Evolutionary conservation across 37 sponge, comb jelly and placozoan genomes (phyloP).

Genomic region (Crambe crambe): DNA sequence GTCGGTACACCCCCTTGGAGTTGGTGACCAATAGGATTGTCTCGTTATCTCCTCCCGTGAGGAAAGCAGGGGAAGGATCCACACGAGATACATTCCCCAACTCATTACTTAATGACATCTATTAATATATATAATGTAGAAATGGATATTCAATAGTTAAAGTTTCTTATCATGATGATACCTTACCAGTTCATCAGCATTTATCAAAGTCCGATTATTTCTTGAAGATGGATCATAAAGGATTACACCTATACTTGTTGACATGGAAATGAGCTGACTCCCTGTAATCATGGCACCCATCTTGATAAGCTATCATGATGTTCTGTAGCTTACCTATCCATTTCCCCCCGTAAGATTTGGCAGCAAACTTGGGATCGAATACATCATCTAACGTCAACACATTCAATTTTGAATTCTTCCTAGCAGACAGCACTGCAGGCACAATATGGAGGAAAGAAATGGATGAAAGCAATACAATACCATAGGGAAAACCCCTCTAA

Average conservation of each 20-base stretch:
- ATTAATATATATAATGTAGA: background rate
- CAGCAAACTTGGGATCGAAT: slow-evolving; percentile 6
- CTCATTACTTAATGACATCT: background rate
- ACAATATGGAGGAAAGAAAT: background rate
- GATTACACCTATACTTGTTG: slow-evolving; percentile 10
- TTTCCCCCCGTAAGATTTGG: background rate
- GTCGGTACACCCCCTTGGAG: slow-evolving; percentile 44
- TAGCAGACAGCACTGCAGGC: background rate
- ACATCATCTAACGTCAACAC: slow-evolving; percentile 39
- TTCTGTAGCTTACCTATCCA: slow-evolving; percentile 56
- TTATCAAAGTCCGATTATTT: background rate
- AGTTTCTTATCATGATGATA: background rate
- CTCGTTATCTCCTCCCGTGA: background rate
- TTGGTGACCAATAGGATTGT: slow-evolving; percentile 20
- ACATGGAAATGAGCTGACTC: slow-evolving; percentile 3
- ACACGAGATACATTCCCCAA: slow-evolving; percentile 9
- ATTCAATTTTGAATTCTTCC: background rate
- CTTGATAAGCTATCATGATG: too few relatives aligned
- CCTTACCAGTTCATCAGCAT: background rate
- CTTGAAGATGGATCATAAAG: slow-evolving; percentile 5
- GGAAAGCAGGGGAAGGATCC: slow-evolving; percentile 6
- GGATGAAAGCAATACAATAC: background rate
- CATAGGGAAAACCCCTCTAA: too few relatives aligned
- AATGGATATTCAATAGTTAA: background rate
- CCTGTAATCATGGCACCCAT: background rate